Base-by-base conservation (phyloP, 2,888 invertebrate genomes). In the Crepidodera aurea region DNA sequence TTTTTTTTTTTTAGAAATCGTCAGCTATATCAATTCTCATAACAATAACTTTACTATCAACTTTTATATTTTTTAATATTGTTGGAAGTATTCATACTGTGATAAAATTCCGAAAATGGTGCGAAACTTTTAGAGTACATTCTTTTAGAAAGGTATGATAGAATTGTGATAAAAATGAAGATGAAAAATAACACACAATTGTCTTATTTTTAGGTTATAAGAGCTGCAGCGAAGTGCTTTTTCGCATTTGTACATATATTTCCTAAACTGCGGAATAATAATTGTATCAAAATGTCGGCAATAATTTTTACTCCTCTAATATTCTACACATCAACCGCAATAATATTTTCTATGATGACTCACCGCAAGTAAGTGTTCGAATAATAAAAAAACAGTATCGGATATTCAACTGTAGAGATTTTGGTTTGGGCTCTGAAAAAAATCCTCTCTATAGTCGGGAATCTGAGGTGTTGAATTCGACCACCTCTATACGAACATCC, bases 261-360 rank as follows among this genome's bases (percentile, higher is more conserved):
- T 65, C 76, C 79, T 25, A 73, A 72, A 64, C 71, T 74, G 5
- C 72, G 71, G 7, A 73, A 69, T 51, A 73, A 74, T 59, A 73
- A 72, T 61, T 71, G 71, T 64, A 61, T 77, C 27, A 77, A 78
- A 69, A 73, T 75, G 34, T 60, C 71, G n/a, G 74, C 75, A 22
- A 73, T 81, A 61, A 71, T 81, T 48, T 66, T 81, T n/a, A 72
- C 79, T 29, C 80, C 82, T 1, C 61, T 82, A 19, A 51, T 79
- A 22, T 77, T 81, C 61, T 82, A 82, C 71, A 66, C 60, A 7
- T 68, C 69, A 1, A 64, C 71, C 19, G 66, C 72, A 15, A 67
- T 71, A 53, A 75, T 82, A 3, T 82, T 82, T 67, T 81, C 82
- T 5, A 69, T 83, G 60, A 82, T 83, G 80, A 81, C 81, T 1